Conservation (phyloP, 2,113 vertebrate genomes). For the Ranitomeya variabilis region DNA sequence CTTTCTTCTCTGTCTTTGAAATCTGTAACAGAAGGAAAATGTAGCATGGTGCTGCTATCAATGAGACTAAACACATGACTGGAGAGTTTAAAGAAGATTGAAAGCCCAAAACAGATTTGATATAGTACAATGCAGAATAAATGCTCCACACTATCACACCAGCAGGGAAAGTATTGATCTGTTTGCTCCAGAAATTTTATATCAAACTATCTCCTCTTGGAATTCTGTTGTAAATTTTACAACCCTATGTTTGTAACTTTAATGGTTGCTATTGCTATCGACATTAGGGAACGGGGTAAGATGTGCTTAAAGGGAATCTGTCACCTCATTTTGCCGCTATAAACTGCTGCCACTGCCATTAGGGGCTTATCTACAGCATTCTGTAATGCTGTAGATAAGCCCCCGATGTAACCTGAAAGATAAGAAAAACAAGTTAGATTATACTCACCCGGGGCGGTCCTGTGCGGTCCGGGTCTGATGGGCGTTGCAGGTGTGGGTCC, state of each 20-base stretch:
- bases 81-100: conserved; percentile 13
- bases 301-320: too few relatives aligned
- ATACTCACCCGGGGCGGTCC: too few relatives aligned
- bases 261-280: neutral
- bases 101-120: conserved; percentile 16
- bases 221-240: neutral
- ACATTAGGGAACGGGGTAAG: too few relatives aligned
- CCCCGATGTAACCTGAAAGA: too few relatives aligned
- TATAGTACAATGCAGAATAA: conserved; percentile 13
- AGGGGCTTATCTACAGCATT: too few relatives aligned
- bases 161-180: neutral
- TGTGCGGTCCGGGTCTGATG: too few relatives aligned
- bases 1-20: conserved; percentile 8
- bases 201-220: neutral
- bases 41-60: neutral
- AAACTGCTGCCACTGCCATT: too few relatives aligned
- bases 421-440: too few relatives aligned
- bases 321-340: too few relatives aligned
- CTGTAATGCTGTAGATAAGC: too few relatives aligned
- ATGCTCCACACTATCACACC: neutral
- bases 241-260: neutral
- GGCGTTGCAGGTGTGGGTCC: too few relatives aligned
- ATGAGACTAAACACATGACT: conserved; percentile 13
- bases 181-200: neutral
- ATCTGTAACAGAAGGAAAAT: neutral